Evolutionary conservation across 2,888 invertebrate genomes (phyloP).

Genomic region (Matsumyia berberina): DNA sequence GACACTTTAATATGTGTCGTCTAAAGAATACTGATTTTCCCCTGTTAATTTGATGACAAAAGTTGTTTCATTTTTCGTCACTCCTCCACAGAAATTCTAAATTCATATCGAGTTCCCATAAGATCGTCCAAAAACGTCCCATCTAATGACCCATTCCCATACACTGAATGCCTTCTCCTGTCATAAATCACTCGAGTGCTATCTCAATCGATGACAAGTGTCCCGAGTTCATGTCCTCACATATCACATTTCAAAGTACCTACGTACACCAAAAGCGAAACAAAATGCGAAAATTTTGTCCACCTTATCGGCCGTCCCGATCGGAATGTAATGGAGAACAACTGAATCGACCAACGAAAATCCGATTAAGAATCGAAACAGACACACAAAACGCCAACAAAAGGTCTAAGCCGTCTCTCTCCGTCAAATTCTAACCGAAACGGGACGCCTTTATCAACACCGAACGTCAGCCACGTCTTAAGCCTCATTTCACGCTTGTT

Average conservation of each 20-base stretch:
- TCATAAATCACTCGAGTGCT: constrained; percentile 40
- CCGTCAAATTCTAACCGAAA: constrained; percentile 49
- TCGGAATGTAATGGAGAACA: constrained; percentile 45
- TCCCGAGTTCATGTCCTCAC: constrained; percentile 66
- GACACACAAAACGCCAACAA: neutral
- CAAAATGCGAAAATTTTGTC: constrained; percentile 43
- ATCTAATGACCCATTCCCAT: neutral
- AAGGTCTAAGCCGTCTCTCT: constrained; percentile 15
- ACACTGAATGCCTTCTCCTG: neutral
- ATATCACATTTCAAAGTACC: constrained; percentile 28
- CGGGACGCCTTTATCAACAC: constrained; percentile 68
- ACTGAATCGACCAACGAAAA: constrained; percentile 36
- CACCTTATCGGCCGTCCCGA: constrained; percentile 36
- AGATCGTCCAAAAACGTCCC: too few relatives aligned
- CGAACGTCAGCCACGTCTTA: constrained; percentile 64
- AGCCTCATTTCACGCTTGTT: constrained; percentile 73
- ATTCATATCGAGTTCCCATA: too few relatives aligned
- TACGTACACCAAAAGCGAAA: neutral
- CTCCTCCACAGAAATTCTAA: too few relatives aligned
- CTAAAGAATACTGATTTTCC: too few relatives aligned
- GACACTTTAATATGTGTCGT: too few relatives aligned
- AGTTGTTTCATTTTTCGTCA: too few relatives aligned
- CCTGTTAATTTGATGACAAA: too few relatives aligned
- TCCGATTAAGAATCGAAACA: constrained; percentile 29
- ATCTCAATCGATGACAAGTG: constrained; percentile 69